phyloP scores from a whole-genome alignment of 1,140 invertebrate genomes.

The Brachionus koreanus region DNA sequence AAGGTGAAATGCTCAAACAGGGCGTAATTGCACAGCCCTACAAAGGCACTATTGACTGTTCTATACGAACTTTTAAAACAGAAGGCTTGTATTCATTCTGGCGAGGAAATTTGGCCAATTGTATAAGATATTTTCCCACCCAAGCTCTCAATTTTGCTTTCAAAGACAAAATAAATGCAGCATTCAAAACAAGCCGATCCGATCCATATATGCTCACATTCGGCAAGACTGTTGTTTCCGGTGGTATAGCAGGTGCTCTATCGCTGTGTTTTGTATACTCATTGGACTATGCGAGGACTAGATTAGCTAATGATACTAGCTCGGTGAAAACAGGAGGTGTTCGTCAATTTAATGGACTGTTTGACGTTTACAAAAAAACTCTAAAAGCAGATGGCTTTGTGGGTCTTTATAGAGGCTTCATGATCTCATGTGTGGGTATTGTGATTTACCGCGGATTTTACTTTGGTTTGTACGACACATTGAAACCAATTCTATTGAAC shows the following conservation, averaged over 20 bases:
- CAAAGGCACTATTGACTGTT: slow-evolving; percentile 59
- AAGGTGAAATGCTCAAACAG: slow-evolving; percentile 59
- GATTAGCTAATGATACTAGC: slow-evolving; percentile 63
- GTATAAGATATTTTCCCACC: slow-evolving; percentile 78
- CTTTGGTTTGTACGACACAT: slow-evolving; percentile 91
- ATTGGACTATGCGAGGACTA: slow-evolving; percentile 86
- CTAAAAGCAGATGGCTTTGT: slow-evolving; percentile 77
- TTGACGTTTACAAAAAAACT: slow-evolving; percentile 80
- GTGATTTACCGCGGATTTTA: slow-evolving; percentile 72
- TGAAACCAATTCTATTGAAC: slow-evolving; percentile 73
- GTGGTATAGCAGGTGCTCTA: slow-evolving; percentile 85
- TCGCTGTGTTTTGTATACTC: slow-evolving; percentile 91
- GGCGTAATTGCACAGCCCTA: slow-evolving; percentile 56
- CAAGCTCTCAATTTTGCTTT: slow-evolving; percentile 93
- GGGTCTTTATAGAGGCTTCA: slow-evolving; percentile 86
- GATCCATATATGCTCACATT: slow-evolving; percentile 54
- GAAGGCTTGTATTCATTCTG: slow-evolving; percentile 72
- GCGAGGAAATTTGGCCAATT: slow-evolving; percentile 88
- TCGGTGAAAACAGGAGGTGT: slow-evolving; percentile 62
- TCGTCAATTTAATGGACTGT: slow-evolving; percentile 79
- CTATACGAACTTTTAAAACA: slow-evolving; percentile 53
- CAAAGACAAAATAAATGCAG: slow-evolving; percentile 78
- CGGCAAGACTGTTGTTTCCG: slow-evolving; percentile 72
- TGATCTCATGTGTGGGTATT: slow-evolving; percentile 69
- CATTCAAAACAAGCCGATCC: slow-evolving; percentile 53